Evolutionary conservation across 2,888 invertebrate genomes (phyloP).

Genomic region (Andrena trimmerana): DNA sequence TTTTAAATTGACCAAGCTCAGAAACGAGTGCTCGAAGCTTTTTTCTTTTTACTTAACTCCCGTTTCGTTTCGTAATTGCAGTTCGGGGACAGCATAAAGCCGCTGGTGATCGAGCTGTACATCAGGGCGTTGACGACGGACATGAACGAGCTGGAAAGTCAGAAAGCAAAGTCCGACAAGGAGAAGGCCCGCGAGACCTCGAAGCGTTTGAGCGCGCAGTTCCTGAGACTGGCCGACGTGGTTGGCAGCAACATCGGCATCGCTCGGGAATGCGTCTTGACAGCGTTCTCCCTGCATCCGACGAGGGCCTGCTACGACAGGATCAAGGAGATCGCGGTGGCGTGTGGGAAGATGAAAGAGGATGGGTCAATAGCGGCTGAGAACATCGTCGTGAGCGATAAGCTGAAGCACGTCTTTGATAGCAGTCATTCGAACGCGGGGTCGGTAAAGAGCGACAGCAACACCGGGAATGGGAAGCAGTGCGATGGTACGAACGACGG

Average conservation of each 20-base stretch:
- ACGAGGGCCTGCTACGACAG: slow-evolving; percentile 87
- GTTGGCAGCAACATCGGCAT: slow-evolving; percentile 87
- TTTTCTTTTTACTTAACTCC: too few species aligned
- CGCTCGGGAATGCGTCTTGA: slow-evolving; percentile 90
- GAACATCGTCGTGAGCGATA: slow-evolving; percentile 18
- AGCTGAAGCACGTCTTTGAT: slow-evolving; percentile 34
- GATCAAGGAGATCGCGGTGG: slow-evolving; percentile 86
- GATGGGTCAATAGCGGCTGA: slow-evolving; percentile 70
- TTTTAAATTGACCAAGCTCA: too few species aligned
- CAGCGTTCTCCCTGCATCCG: slow-evolving; percentile 92
- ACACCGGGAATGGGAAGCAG: not conserved
- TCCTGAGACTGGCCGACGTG: slow-evolving; percentile 88
- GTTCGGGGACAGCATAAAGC: slow-evolving; percentile 87
- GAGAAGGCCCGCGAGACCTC: slow-evolving; percentile 87
- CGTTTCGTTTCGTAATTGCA: slow-evolving; percentile 79
- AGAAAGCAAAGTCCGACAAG: slow-evolving; percentile 87
- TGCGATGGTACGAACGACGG: slow-evolving; percentile 21
- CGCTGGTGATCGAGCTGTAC: slow-evolving; percentile 90
- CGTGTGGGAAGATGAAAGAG: slow-evolving; percentile 85
- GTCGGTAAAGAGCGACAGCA: not conserved
- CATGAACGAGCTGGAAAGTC: slow-evolving; percentile 90
- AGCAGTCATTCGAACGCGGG: slow-evolving; percentile 22
- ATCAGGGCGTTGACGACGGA: slow-evolving; percentile 91
- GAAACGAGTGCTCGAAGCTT: too few species aligned
- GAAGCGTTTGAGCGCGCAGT: slow-evolving; percentile 87